These are phyloP conservation scores for Hipparchia sbordonii DNA, from an alignment of 2,888 invertebrate genomes.

Conservation along the genomic window DNA sequence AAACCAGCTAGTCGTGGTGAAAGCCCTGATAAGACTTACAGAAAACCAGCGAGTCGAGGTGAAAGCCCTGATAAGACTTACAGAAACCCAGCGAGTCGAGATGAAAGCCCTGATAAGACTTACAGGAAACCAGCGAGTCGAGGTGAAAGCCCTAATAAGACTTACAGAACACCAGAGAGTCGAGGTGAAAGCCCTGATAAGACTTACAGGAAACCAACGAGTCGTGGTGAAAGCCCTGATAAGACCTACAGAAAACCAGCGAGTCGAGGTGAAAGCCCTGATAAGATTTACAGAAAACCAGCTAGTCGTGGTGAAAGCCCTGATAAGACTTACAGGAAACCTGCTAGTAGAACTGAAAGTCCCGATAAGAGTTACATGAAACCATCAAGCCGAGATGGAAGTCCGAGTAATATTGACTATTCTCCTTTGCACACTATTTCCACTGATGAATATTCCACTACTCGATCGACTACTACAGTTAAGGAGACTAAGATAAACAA, in stretches of 20 bases:
- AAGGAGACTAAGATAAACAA: constrained; percentile 57
- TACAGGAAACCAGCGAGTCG: background rate
- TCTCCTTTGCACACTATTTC: constrained; percentile 61
- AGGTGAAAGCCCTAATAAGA: background rate
- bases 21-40: background rate
- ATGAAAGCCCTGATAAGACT: background rate
- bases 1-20: background rate
- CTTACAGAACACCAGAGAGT: background rate
- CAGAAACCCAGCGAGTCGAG: background rate
- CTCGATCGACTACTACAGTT: constrained; percentile 57
- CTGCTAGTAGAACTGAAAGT: background rate
- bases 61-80: constrained; percentile 1
- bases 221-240: background rate
- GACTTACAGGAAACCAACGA: background rate
- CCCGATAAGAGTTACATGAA: constrained; percentile 45
- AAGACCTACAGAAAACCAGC: background rate
- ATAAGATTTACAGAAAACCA: background rate
- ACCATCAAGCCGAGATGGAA: constrained; percentile 61
- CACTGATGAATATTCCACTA: constrained; percentile 58
- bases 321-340: background rate
- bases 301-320: background rate
- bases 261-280: background rate
- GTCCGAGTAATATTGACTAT: constrained; percentile 54
- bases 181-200: background rate
- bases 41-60: background rate